Evolutionary conservation across 1,140 invertebrate genomes (phyloP), one percentile per base, ranked within the genome.

Genomic region (Megalonaias nervosa): DNA sequence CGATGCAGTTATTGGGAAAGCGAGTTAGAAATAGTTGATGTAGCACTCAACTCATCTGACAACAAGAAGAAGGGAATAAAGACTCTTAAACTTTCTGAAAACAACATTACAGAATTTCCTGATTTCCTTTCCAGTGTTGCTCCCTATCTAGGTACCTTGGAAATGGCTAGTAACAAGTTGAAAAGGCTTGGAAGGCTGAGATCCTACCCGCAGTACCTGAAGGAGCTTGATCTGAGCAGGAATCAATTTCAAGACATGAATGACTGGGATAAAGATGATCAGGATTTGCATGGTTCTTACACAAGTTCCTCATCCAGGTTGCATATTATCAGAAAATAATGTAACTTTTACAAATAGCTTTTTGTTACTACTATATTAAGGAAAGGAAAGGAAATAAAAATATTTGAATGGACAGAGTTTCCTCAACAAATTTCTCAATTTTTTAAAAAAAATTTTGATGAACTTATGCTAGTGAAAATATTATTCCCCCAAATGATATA

Each of bases 151-250:
- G 95, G 96, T 0, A 92, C 96, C 57, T 92, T 99, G 1, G 98
- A 98, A 88, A 93, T 99, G 92, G 94, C 97, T 17, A 96, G 97
- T 87, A 99, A 99, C 91, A 90, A 90, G 87, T 91, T 90, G n/a
- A 77, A 38, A 13, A 67, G 31, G 12, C 56, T 86, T 21, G 79
- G 79, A n/a, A 81, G 70, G 17, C 66, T 84, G 38, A 67, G 67
- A 5, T 61, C 56, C 9, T 80, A 82, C 38, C 84, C 84, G 23
- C 70, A 74, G 62, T 64, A 77, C 59, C 74, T 85, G 57, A 83
- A 83, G 69, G 77, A 67, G 0, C 58, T 85, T 55, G 84, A 85
- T 23, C 71, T 85, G 16, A 84, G 82, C 67, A 55, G 74, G 17
- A 84, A 84, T 58, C 57, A 48, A 23, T 74, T 84, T 6, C 48